Base-by-base conservation (phyloP, 2,888 invertebrate species). In the Pandemis corylana region DNA sequence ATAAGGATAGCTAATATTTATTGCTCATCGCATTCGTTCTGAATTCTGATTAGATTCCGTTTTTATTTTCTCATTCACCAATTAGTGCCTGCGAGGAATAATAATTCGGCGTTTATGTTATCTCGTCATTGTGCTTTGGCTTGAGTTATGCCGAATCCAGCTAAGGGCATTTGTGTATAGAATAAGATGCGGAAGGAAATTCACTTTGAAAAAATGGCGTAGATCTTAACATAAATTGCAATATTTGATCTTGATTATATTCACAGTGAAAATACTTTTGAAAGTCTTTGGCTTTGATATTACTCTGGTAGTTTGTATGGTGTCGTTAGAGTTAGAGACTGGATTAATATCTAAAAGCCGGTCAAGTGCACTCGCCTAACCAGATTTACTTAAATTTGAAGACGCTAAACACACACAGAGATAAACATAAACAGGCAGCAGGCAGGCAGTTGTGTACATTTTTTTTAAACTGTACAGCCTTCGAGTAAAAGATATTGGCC, bases 61-160 rank as follows among this genome's bases (percentile, higher is more conserved):
- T 70, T 75, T 75, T 75, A 71, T 75, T 75, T 71, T 67, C 70
- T 63, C 67, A 65, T 75, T 75, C 53, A 70, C 51, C 67, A 70
- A 67, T 75, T 62, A 44, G 61, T 62, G 75, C 70, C 41, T 46
- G 20, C 7, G 63, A 56, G 51, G 75, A 75, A 75, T 75, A 67
- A 56, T 62, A 59, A 75, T 56, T 42, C 62, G 46, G 46, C 62
- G 13, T 20, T 66, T 66, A 51, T 28, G 41, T 53, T 49, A 13
- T 13, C 13, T 36, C 28, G 28, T 65, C 28, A 46, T 28, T 28
- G 28, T 46, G n/a, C 41, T 20, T 64, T 20, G 20, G 15, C 10
- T 46, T 12, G 10, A 64, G 44, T 64, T n/a, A 12, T 44, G 12
- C 13, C 59, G 59, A 59, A 59, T 28, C 28, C 59, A 36, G 59